Conservation (phyloP, 1,140 invertebrate genomes). For the Heliconius melpomene region DNA sequence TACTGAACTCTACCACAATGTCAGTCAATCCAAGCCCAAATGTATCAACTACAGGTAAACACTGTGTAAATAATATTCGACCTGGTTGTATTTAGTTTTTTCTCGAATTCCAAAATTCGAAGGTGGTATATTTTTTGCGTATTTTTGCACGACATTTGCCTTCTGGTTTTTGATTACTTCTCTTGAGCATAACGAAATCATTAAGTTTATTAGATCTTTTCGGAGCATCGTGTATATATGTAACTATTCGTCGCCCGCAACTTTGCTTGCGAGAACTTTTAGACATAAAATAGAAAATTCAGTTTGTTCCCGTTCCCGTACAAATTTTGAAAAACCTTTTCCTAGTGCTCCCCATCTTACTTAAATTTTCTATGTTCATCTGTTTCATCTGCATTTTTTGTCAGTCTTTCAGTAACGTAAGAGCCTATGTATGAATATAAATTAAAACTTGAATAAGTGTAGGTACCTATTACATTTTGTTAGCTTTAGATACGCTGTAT, state of each 20-base stretch:
- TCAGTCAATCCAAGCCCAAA: conserved; percentile 35
- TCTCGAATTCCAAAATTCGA: neutral
- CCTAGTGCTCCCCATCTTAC: too few relatives aligned
- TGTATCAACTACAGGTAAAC: conserved; percentile 35
- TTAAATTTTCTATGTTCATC: too few relatives aligned
- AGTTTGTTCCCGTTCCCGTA: too few relatives aligned
- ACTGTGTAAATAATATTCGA: neutral
- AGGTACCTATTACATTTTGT: too few relatives aligned
- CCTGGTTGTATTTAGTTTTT: neutral
- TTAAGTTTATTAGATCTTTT: neutral
- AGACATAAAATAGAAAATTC: too few relatives aligned
- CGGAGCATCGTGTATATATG: neutral
- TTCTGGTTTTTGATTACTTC: neutral
- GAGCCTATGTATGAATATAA: too few relatives aligned
- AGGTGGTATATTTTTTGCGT: neutral
- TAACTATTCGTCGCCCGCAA: neutral
- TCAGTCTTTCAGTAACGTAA: too few relatives aligned
- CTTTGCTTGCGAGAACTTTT: too few relatives aligned
- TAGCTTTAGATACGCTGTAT: too few relatives aligned
- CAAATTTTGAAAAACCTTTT: too few relatives aligned
- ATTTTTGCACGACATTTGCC: neutral
- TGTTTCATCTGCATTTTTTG: too few relatives aligned
- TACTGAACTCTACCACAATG: conserved; percentile 24
- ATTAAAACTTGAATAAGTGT: too few relatives aligned
- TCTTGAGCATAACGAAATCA: neutral